Evolutionary conservation across 2,888 invertebrate species (phyloP).

Genomic region (Zygaena filipendulae): DNA sequence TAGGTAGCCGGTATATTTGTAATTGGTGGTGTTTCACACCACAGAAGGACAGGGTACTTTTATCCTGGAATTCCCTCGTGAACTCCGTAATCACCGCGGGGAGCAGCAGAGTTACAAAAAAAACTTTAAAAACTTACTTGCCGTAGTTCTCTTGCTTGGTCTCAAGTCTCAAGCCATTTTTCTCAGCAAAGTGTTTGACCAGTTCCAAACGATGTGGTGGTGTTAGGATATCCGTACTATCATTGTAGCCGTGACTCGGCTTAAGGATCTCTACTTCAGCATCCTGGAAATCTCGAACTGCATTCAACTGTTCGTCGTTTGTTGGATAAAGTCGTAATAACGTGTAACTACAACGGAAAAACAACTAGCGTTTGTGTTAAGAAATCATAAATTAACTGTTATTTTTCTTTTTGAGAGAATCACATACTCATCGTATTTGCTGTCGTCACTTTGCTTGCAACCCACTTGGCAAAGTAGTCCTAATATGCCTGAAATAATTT

Average conservation of each 20-base stretch:
- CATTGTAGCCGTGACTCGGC: slow-evolving; percentile 35
- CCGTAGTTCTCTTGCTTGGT: slow-evolving; percentile 38
- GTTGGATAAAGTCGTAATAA: slow-evolving; percentile 33
- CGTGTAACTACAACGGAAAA: slow-evolving; percentile 32
- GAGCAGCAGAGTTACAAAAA: too few species aligned
- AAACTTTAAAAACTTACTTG: slow-evolving; percentile 29
- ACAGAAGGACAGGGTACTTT: slow-evolving; percentile 1
- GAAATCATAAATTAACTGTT: too few species aligned
- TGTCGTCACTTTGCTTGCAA: slow-evolving; percentile 21
- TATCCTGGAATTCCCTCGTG: too few species aligned
- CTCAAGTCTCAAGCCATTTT: slow-evolving; percentile 24
- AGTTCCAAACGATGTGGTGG: slow-evolving; percentile 24
- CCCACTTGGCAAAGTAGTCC: slow-evolving; percentile 28
- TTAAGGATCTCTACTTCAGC: slow-evolving; percentile 40
- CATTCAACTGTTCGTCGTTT: slow-evolving; percentile 26
- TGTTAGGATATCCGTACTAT: slow-evolving; percentile 45
- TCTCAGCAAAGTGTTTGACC: slow-evolving; percentile 27
- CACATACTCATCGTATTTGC: slow-evolving; percentile 42
- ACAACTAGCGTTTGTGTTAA: too few species aligned
- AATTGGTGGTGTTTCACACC: too few species aligned
- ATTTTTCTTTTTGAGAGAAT: too few species aligned
- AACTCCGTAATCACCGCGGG: too few species aligned
- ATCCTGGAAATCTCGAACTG: slow-evolving; percentile 24
- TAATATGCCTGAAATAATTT: slow-evolving; percentile 37
- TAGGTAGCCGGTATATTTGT: too few species aligned